Evolutionary conservation across 1,140 invertebrate species (phyloP), one percentile per base, ranked within the genome.

Genomic region (Aleiodes sp.): DNA sequence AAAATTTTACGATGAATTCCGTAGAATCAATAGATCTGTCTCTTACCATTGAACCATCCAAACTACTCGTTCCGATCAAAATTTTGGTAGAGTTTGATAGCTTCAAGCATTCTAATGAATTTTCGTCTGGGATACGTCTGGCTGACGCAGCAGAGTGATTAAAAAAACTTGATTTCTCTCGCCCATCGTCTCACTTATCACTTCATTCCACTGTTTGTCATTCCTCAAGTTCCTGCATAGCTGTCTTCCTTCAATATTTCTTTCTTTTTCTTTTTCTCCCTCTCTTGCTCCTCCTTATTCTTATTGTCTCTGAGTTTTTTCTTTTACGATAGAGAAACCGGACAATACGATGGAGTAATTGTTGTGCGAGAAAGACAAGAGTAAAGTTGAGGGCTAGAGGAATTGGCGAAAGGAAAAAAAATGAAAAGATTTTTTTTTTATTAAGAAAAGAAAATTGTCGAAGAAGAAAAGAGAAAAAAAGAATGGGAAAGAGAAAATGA

Each of bases 141-240:
- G 65, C 65, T 74, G 74, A 78, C 73, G 75, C 76, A 76, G 72
- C 73, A 78, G 77, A 80, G 78, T 80, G 78, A 80, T 80, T 80
- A 80, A 80, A 80, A 52, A 52, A 80, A 80, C 76, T 80, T 80
- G 78, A 80, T 79, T 75, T 75, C 68, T 35, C 68, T 57, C n/a
- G n/a, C n/a, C 62, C 35, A 70, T 37, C 59, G 65, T 33, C 70
- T 72, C 70, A 74, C 75, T 76, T 72, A 73, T 29, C 73, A 75
- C 74, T 65, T 52, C 46, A 52, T 52, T 52, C 67, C 37, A 70
- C 71, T 70, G 46, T 71, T 70, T 64, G 57, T 39, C 60, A 41
- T 61, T 62, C 65, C 56, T 69, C 52, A 57, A 29, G 71, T 71
- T 39, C 68, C 67, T 28, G 70, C 69, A 52, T 24, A 35, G 28